Conservation (phyloP, 1,140 invertebrate species). For the Tribolium castaneum region DNA sequence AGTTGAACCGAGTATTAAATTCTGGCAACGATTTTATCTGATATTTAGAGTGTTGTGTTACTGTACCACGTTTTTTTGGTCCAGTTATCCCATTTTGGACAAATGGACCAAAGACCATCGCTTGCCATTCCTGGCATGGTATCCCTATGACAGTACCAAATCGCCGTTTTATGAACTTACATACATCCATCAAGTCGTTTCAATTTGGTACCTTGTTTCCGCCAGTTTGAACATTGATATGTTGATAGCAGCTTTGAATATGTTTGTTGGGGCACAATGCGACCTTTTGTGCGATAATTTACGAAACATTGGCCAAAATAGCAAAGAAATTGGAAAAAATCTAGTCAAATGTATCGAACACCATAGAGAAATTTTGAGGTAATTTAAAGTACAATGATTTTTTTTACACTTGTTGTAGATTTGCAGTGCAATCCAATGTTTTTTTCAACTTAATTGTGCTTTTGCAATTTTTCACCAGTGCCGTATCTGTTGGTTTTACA, state of each 20-base stretch:
- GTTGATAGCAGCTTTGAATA: conserved; percentile 6
- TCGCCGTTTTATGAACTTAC: not conserved
- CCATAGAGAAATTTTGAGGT: not conserved
- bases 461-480: not conserved
- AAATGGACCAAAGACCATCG: not conserved
- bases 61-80: not conserved
- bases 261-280: conserved; percentile 1
- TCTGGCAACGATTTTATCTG: not conserved
- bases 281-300: conserved; percentile 13
- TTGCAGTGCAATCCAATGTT: not conserved
- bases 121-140: conserved; percentile 5
- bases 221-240: not conserved
- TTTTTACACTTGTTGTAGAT: not conserved
- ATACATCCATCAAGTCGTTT: not conserved
- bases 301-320: not conserved
- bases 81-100: conserved; percentile 11
- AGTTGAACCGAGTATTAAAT: not conserved
- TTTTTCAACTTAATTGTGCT: not conserved
- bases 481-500: not conserved
- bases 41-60: not conserved
- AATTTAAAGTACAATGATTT: not conserved
- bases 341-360: not conserved
- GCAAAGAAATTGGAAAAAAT: not conserved
- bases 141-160: not conserved
- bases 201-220: not conserved